These are phyloP conservation scores for Cryptocephalus moraei DNA, from an alignment of 2,888 invertebrate genomes.

Conservation along the genomic window DNA sequence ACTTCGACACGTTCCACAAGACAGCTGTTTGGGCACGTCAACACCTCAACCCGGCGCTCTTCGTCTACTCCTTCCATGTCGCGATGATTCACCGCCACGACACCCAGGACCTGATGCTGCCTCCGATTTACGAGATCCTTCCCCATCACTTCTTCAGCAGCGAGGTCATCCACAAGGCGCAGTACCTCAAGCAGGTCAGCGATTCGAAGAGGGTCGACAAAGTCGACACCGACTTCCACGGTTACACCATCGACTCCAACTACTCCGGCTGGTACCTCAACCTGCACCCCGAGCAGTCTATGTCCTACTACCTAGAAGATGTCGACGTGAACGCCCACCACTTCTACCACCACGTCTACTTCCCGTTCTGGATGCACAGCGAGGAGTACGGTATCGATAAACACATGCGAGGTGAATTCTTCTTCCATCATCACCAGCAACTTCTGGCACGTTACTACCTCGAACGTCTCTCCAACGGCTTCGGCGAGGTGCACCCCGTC, in stretches of 20 bases:
- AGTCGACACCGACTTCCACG: slow-evolving; percentile 19
- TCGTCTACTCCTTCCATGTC: slow-evolving; percentile 51
- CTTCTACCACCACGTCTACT: slow-evolving; percentile 50
- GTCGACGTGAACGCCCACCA: slow-evolving; percentile 55
- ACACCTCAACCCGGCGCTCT: slow-evolving; percentile 59
- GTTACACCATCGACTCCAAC: slow-evolving; percentile 51
- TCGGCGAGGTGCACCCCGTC: slow-evolving; percentile 53
- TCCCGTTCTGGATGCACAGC: slow-evolving; percentile 54
- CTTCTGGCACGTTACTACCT: slow-evolving; percentile 61
- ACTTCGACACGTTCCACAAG: slow-evolving; percentile 58
- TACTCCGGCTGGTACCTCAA: slow-evolving; percentile 48
- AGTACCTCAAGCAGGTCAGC: slow-evolving; percentile 48
- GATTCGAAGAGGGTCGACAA: slow-evolving; percentile 17
- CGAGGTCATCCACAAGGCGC: slow-evolving; percentile 56
- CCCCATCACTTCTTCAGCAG: slow-evolving; percentile 62
- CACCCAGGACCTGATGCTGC: slow-evolving; percentile 53
- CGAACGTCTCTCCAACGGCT: slow-evolving; percentile 61
- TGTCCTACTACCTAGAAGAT: slow-evolving; percentile 67
- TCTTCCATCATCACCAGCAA: slow-evolving; percentile 57
- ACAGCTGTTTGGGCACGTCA: slow-evolving; percentile 59
- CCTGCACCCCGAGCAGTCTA: slow-evolving; percentile 43
- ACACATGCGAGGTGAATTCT: slow-evolving; percentile 54
- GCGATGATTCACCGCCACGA: slow-evolving; percentile 55
- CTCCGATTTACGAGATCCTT: slow-evolving; percentile 62
- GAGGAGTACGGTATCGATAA: slow-evolving; percentile 37